Evolutionary conservation across 2,888 invertebrate species (phyloP).

Genomic region (Eupelmus urozonus): DNA sequence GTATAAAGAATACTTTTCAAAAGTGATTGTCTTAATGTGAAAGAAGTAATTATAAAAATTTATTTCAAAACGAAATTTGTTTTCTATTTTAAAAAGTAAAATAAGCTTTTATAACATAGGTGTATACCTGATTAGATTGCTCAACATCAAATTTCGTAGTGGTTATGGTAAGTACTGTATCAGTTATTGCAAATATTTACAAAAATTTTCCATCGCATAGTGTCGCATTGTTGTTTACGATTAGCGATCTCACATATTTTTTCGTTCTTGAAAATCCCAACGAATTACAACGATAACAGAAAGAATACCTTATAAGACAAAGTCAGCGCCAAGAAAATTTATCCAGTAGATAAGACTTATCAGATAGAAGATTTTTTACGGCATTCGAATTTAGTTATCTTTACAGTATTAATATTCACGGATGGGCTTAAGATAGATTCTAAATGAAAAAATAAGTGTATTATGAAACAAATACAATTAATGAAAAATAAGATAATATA

Average conservation of each 20-base stretch:
- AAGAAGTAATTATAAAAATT: not conserved
- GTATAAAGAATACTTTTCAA: too few species aligned
- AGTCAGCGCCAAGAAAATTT: conserved; percentile 8
- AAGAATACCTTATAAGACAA: conserved; percentile 1
- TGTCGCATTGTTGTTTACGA: conserved; percentile 8
- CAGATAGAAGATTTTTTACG: conserved; percentile 21
- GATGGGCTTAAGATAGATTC: too few species aligned
- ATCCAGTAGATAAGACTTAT: conserved; percentile 27
- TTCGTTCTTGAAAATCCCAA: not conserved
- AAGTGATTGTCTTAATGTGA: too few species aligned
- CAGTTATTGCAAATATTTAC: too few species aligned
- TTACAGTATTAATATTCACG: too few species aligned
- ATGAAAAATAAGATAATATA: too few species aligned
- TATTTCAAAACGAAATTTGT: not conserved
- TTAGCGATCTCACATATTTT: not conserved
- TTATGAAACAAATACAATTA: too few species aligned
- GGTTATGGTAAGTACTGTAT: not conserved
- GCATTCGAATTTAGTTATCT: not conserved
- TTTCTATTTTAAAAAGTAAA: not conserved
- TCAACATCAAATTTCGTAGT: too few species aligned
- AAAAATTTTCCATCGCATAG: not conserved
- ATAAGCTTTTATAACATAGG: not conserved
- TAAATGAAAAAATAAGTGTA: too few species aligned
- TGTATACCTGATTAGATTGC: too few species aligned
- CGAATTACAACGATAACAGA: conserved; percentile 14